Conservation (phyloP, 2,888 invertebrate genomes). For the Dichetophora obliterata region DNA sequence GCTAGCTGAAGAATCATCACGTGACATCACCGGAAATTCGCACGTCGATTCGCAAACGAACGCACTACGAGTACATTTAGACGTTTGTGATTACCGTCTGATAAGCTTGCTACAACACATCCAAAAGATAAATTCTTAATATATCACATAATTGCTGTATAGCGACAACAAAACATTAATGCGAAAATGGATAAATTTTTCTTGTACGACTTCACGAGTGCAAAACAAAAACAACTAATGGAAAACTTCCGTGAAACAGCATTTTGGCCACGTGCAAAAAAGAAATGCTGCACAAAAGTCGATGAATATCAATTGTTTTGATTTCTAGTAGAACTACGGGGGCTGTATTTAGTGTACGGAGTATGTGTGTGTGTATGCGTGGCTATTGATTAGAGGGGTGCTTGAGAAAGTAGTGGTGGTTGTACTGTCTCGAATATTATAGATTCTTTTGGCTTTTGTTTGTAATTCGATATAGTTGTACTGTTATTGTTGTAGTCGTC, state of each 20-base stretch:
- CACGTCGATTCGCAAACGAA: not conserved
- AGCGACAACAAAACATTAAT: slow-evolving; percentile 5
- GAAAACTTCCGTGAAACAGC: slow-evolving; percentile 21
- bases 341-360: too few relatives aligned
- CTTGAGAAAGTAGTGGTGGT: not conserved
- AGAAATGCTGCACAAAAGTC: slow-evolving; percentile 6
- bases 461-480: slow-evolving; percentile 64
- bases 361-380: not conserved
- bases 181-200: slow-evolving; percentile 3
- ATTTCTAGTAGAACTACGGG: slow-evolving; percentile 5
- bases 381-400: not conserved
- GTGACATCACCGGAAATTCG: slow-evolving; percentile 2
- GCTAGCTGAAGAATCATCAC: not conserved
- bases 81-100: not conserved
- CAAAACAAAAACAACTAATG: not conserved
- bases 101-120: not conserved
- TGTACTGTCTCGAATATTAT: not conserved
- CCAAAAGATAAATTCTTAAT: not conserved
- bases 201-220: not conserved
- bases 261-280: slow-evolving; percentile 25
- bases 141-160: not conserved
- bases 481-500: slow-evolving; percentile 56
- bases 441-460: slow-evolving; percentile 37
- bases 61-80: not conserved
- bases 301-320: not conserved